Conservation (phyloP, 2,888 invertebrate species). For the Polyommatus iphigenia region DNA sequence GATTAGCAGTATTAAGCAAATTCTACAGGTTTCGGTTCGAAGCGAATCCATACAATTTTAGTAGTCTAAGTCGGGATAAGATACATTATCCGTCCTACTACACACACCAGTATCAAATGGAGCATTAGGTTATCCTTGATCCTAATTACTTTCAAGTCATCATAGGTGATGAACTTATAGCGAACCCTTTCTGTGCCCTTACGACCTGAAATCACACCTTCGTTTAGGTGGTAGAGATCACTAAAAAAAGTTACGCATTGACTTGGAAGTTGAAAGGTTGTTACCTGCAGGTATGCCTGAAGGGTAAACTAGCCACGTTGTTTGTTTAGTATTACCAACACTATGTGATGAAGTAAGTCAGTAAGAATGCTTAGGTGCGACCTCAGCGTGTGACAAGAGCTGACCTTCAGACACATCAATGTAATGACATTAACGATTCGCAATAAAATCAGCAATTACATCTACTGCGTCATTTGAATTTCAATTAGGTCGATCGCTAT, state of each 20-base stretch:
- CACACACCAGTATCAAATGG: constrained; percentile 16
- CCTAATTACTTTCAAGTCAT: not conserved
- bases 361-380: constrained; percentile 54
- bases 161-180: not conserved
- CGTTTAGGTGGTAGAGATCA: not conserved
- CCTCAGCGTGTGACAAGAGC: constrained; percentile 52
- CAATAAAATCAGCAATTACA: constrained; percentile 20
- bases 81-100: constrained; percentile 22
- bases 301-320: constrained; percentile 16
- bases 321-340: constrained; percentile 31
- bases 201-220: not conserved
- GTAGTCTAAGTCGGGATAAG: constrained; percentile 26
- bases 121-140: not conserved
- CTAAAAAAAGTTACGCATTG: not conserved
- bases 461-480: constrained; percentile 20
- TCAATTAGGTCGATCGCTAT: not conserved
- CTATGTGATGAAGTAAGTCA: constrained; percentile 53
- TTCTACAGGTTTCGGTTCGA: constrained; percentile 13
- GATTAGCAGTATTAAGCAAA: constrained; percentile 12
- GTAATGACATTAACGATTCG: constrained; percentile 20
- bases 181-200: not conserved
- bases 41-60: constrained; percentile 21
- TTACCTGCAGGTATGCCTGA: not conserved
- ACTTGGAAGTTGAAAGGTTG: not conserved
- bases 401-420: constrained; percentile 56